Evolutionary conservation across 2,888 invertebrate species (phyloP), one percentile per base, ranked within the genome.

Genomic region (Folsomia manolachei): DNA sequence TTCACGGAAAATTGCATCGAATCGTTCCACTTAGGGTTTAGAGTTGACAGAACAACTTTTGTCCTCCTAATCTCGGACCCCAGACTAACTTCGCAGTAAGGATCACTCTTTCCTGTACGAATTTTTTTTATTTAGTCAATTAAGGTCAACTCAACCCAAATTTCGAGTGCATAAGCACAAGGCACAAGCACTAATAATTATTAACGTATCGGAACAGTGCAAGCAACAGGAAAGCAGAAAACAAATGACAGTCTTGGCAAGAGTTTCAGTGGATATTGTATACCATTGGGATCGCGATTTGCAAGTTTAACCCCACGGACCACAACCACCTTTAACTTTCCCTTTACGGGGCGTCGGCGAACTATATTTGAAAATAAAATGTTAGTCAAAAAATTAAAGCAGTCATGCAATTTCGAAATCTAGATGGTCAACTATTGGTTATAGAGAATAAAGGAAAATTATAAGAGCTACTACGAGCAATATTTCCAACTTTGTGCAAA

Each of bases 1-100:
- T 89, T 88, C 64, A 91, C 87, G 75, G 89, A 87, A 83, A 91
- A 91, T 84, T 91, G 91, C 91, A 91, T 91, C 64, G 89, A 89
- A 69, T 88, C 86, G 82, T 91, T 90, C 91, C 91, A 91, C 73
- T 89, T 85, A 14, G 91, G 88, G 82, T 87, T 87, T 39, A 87
- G 85, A 25, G 89, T 88, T 71, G 87, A 87, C 21, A 86, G 86
- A 24, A 89, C 85, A 52, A 86, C 85, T 72, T 87, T 87, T 0
- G 91, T 91, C 80, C 87, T 86, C 81, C 90, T 89, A 81, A 89
- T 89, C 84, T 90, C 90, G 27, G 88, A 88, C 4, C 90, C 91
- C 86, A 91, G 87, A 73, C 87, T 88, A 1, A 91, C 89, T 84
- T 90, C 90, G 83, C 90, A 91, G 83, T 90, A 91, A 56, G 90